These are phyloP conservation scores for Sceliomorpha sp. DNA, from an alignment of 2,888 invertebrate species.

Conservation along the genomic window DNA sequence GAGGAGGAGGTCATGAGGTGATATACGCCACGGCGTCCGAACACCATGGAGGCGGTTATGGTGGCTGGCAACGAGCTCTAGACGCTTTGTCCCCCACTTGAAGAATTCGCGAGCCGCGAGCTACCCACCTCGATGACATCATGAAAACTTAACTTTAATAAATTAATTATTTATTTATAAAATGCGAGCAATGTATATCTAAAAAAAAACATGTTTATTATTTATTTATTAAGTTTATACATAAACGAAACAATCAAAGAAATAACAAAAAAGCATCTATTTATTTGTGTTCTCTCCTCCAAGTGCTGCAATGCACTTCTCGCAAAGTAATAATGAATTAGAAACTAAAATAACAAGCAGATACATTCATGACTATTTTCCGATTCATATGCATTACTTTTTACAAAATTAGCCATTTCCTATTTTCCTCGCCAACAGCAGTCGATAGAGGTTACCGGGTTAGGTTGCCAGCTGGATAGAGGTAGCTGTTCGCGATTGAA, in stretches of 20 bases:
- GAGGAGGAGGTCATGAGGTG: constrained; percentile 81
- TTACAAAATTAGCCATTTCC: constrained; percentile 2
- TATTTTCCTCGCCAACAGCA: constrained; percentile 13
- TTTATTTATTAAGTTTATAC: neutral
- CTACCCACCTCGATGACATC: constrained; percentile 4
- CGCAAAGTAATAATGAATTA: neutral
- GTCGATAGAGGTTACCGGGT: constrained; percentile 53
- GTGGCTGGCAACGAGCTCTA: constrained; percentile 76
- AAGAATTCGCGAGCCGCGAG: constrained; percentile 32
- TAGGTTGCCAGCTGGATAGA: constrained; percentile 27
- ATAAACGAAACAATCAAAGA: neutral
- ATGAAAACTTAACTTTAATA: constrained; percentile 35
- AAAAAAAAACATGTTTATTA: constrained; percentile 17
- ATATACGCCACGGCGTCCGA: constrained; percentile 82
- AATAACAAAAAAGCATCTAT: neutral
- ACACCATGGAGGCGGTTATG: constrained; percentile 74
- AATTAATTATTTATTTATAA: constrained; percentile 53
- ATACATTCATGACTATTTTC: too few species aligned
- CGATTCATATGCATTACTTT: too few species aligned
- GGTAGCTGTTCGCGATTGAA: constrained; percentile 37
- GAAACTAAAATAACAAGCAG: too few species aligned
- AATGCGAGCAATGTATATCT: constrained; percentile 37
- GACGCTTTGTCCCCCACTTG: constrained; percentile 70
- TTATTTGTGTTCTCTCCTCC: constrained; percentile 2
- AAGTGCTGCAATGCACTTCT: constrained; percentile 1